Base-by-base conservation (phyloP, 2,888 invertebrate genomes). In the Falcaria lacertinaria region DNA sequence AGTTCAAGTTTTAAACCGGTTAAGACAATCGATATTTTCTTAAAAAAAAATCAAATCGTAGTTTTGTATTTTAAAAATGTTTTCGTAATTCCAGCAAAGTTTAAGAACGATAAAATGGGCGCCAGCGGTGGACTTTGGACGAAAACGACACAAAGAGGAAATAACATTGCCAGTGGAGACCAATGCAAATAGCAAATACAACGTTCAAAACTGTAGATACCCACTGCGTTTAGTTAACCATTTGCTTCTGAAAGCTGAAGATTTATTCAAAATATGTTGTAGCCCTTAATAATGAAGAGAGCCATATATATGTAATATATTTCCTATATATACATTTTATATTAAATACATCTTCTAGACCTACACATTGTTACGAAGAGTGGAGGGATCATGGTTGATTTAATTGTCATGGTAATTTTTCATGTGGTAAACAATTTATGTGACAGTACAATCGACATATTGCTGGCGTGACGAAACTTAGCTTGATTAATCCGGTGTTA, bases 401-500 rank as follows among this genome's bases (percentile, higher is more conserved):
- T 43, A 43, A 44, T 50, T 42, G 41, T 5, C 13, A 13, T 16
- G 16, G 46, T 50, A 48, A 52, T 61, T 56, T 59, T 54, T 55
- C 54, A 55, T 52, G 43, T 44, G 39, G 15, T 35, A 43, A 45
- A 51, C 48, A 54, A 52, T 55, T 53, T 51, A 50, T 47, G 44
- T 47, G 52, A 50, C 44, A 51, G 52, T 50, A 64, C 64, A 63
- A 67, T 61, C 68, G 74, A 71, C 77, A 75, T 72, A 76, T 78
- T 74, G 76, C 69, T 60, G 49, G 59, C 64, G 61, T 69, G 69
- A 73, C 74, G 72, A 81, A 82, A 81, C 75, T 78, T 68, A 73
- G 69, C 67, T 73, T 81, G 82, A 85, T 86, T 85, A 86, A 87
- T 83, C 80, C 79, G 54, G 71, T 70, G 72, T 72, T 69, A 74